Conservation (phyloP, 2,113 vertebrate genomes). For the Uria lomvia region DNA sequence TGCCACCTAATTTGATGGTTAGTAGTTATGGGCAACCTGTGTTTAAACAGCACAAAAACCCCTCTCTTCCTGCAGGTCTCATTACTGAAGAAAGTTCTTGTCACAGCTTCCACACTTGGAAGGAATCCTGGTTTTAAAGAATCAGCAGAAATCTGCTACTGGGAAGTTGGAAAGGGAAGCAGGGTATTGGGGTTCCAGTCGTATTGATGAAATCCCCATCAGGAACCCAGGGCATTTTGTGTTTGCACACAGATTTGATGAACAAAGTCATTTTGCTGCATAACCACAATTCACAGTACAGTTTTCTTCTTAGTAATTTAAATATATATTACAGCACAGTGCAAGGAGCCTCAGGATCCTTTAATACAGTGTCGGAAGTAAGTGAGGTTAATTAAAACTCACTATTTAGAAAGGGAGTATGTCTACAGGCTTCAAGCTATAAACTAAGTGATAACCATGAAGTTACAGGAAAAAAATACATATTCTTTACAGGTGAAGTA, state of each 20-base stretch:
- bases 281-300: accelerated
- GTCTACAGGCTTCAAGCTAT: neutral
- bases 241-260: neutral
- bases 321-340: neutral
- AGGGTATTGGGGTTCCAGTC: neutral
- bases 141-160: neutral
- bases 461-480: neutral
- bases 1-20: neutral
- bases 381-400: neutral
- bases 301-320: neutral
- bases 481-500: neutral
- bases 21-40: neutral
- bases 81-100: neutral
- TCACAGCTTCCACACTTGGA: neutral
- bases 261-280: neutral
- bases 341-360: neutral
- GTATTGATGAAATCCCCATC: neutral
- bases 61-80: neutral
- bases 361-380: neutral
- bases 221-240: neutral
- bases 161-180: neutral
- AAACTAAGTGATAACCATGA: neutral
- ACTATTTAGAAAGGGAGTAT: neutral
- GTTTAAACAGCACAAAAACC: neutral
- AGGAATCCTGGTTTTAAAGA: neutral